Evolutionary conservation across 2,113 vertebrate species (phyloP), one percentile per base, ranked within the genome.

Genomic region (Cyanoliseus patagonus): DNA sequence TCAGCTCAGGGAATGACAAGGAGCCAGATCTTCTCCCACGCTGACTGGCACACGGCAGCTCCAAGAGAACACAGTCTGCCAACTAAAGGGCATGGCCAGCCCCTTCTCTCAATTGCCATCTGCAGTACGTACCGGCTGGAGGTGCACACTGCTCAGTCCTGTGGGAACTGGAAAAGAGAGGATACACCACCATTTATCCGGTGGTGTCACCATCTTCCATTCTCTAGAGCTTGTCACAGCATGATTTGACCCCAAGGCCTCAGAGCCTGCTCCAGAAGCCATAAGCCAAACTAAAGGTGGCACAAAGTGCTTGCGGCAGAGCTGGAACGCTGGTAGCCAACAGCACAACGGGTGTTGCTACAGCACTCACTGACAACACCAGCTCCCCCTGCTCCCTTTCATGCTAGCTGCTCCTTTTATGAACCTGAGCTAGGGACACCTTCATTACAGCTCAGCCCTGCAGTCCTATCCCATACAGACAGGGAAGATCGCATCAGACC

Each of bases 21-120:
- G 89, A 95, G 96, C 96, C 97, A 96, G 94, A 39, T 90, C 89
- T 61, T 74, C 93, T 97, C 97, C 95, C 91, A 97, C 95, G 33
- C 95, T 87, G 96, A 83, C 96, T 97, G 91, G 95, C 96, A 96
- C 94, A 37, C 49, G 3, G 66, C 66, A 94, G 67, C 85, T 96
- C 83, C 91, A 91, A 73, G 74, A 44, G 96, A 97, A 96, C 93
- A 47, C 85, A 74, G 95, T 95, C 93, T 95, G 93, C 88, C 91
- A 97, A 87, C 81, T 74, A 39, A 93, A 89, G 96, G 96, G 79
- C 92, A 95, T 2, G 83, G 92, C 89, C 94, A 96, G 95, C 67
- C 92, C 79, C 64, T 74, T 68, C 69, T 90, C 84, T 79, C 84
- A 31, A 2, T 5, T 79, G 83, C 93, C 91, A 96, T 79, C 84